These are phyloP conservation scores for Molorchus minor DNA, from an alignment of 2,888 invertebrate genomes.

Conservation along the genomic window DNA sequence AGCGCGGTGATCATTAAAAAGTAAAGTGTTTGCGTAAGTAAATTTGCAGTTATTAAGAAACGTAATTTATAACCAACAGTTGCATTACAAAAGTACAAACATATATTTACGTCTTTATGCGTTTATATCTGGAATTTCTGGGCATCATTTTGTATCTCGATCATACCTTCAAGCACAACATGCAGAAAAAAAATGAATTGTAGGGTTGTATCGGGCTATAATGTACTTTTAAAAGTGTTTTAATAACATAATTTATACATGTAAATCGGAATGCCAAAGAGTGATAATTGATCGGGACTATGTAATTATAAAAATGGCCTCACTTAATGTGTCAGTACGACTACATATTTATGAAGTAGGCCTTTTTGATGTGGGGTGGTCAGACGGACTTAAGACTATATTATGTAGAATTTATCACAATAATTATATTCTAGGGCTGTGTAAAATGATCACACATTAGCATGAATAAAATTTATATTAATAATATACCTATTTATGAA, in stretches of 20 bases:
- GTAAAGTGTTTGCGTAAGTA: too few species aligned
- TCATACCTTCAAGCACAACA: background rate
- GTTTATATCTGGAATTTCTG: background rate
- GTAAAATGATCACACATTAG: slow-evolving; percentile 14
- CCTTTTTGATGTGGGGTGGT: slow-evolving; percentile 18
- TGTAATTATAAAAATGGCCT: slow-evolving; percentile 22
- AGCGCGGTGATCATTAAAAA: too few species aligned
- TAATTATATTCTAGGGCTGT: slow-evolving; percentile 4
- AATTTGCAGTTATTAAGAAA: too few species aligned
- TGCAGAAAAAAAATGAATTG: background rate
- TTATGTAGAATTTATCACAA: slow-evolving; percentile 8
- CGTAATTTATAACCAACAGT: background rate
- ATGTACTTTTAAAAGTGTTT: slow-evolving; percentile 26
- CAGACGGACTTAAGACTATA: slow-evolving; percentile 6
- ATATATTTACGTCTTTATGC: background rate
- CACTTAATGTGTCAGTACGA: slow-evolving; percentile 16
- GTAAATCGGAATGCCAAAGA: slow-evolving; percentile 17
- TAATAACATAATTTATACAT: slow-evolving; percentile 24
- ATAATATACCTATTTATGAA: background rate
- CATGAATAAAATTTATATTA: slow-evolving; percentile 14
- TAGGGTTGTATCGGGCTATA: slow-evolving; percentile 10
- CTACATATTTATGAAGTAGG: slow-evolving; percentile 11
- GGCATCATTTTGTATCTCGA: background rate
- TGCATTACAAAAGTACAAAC: background rate
- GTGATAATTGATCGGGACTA: slow-evolving; percentile 17